Percentiles rank a stretch among this genome's conserved stretches.
These are phyloP conservation scores for Drosophila conformis DNA, from an alignment of 2,888 invertebrate genomes.

Conservation along the genomic window DNA sequence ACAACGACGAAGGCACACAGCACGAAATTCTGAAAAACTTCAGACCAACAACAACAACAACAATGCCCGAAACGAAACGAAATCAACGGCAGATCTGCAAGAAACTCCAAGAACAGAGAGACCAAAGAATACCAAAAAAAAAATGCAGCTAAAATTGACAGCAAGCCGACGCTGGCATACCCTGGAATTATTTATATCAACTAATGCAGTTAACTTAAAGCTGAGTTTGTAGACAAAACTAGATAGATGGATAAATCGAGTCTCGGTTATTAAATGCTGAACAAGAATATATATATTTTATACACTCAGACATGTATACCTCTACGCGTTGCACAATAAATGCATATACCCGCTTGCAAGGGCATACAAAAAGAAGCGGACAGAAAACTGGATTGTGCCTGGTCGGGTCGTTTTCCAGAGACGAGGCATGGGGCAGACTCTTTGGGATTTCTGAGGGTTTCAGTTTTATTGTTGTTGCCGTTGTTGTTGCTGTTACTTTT, in stretches of 20 bases:
- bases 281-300: not conserved
- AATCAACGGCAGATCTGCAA: conserved; percentile 77
- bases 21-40: conserved; percentile 80
- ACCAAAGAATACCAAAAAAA: conserved; percentile 3
- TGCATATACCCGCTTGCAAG: not conserved
- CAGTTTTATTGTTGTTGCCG: conserved; percentile 48
- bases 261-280: not conserved
- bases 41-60: conserved; percentile 42
- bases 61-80: conserved; percentile 58
- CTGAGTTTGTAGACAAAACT: not conserved
- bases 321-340: not conserved
- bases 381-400: conserved; percentile 74
- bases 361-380: conserved; percentile 21
- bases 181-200: not conserved
- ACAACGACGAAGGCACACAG: conserved; percentile 52
- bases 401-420: conserved; percentile 65
- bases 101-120: conserved; percentile 34
- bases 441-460: conserved; percentile 72
- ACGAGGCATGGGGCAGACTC: conserved; percentile 60
- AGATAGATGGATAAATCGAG: not conserved
- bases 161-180: not conserved
- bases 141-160: not conserved
- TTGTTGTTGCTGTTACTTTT: conserved; percentile 50
- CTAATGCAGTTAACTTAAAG: not conserved
- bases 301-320: not conserved